Evolutionary conservation across 2,113 vertebrate species (phyloP), one percentile per base, ranked within the genome.

Genomic region (Pica pica): DNA sequence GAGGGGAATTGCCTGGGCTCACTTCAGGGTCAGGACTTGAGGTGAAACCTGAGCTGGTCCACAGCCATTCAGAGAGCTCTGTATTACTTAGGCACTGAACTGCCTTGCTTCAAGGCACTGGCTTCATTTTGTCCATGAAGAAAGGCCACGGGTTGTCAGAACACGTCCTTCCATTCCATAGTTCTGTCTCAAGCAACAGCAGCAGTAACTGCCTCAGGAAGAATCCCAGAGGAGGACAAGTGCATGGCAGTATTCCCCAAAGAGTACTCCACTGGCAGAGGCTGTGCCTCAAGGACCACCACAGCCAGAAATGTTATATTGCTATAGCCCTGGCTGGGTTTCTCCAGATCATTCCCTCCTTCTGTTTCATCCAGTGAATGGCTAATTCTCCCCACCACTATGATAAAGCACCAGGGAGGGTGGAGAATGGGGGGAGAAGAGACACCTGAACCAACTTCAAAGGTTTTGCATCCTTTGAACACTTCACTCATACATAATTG

Each of bases 181-280:
- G 23, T 3, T 21, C 30, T 3, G 0, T 10, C 50, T 16, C 2
- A 1, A 85, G 41, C 30, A 71, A 50, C 3, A 44, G 50, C 49
- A 77, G 77, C 77, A 74, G 55, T 0, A 7, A 52, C 26, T 37
- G n/a, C 50, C 81, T 49, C 8, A 9, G 59, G 35, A 59, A 9
- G 14, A 76, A 23, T 11, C 35, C 41, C 9, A 55, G 30, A 33
- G 35, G 41, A 88, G 24, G 41, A 28, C 22, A 73, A 83, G 37
- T 15, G 24, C 22, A 6, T 0, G 9, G 67, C 31, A 73, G 37
- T 60, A 22, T 61, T 81, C 37, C 28, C 16, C 73, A 52, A 61
- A 50, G 16, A 67, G 23, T 0, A 47, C 2, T 31, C 4, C 41
- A 63, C 18, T n/a, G 50, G 60, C 39, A 80, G 57, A 79, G 44